Percentiles rank a stretch among this genome's conserved stretches.
Conservation (phyloP, 2,797 vertebrate genomes). For the Pangasius mekongensis region DNA sequence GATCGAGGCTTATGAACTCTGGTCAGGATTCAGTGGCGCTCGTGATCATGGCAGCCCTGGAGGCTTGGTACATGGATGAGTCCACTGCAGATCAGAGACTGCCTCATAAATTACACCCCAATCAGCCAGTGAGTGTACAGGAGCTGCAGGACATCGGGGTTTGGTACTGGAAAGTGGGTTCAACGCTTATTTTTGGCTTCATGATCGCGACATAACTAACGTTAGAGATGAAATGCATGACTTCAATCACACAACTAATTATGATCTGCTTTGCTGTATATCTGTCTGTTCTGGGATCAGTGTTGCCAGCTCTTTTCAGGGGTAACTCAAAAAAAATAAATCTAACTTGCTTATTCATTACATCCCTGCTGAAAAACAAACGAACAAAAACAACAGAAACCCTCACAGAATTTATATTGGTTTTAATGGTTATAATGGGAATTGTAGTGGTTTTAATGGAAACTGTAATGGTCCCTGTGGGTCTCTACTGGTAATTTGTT, state of each 20-base stretch:
- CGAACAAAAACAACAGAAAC: no score
- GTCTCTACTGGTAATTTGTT: no score
- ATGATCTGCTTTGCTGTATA: not conserved
- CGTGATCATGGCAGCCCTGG: conserved; percentile 53
- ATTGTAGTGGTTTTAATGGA: no score
- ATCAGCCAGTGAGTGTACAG: conserved; percentile 67
- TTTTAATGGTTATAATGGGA: no score
- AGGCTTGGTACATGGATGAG: conserved; percentile 85
- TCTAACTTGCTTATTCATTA: not conserved
- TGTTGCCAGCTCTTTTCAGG: not conserved
- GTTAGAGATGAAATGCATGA: not conserved
- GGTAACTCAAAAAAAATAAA: not conserved
- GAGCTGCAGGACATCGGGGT: conserved; percentile 75
- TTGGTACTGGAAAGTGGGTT: conserved; percentile 77
- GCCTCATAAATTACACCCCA: conserved; percentile 73
- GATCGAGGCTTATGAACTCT: not conserved
- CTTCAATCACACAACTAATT: not conserved
- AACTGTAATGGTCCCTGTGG: no score
- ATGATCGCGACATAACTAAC: not conserved
- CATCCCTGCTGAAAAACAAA: no score
- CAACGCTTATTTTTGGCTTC: not conserved
- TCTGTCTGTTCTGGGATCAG: not conserved
- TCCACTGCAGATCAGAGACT: conserved; percentile 73
- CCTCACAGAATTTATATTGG: no score
- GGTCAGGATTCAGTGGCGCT: not conserved